Evolutionary conservation across 2,888 invertebrate genomes (phyloP), one percentile per base, ranked within the genome.

Genomic region (Watsonalla binaria): DNA sequence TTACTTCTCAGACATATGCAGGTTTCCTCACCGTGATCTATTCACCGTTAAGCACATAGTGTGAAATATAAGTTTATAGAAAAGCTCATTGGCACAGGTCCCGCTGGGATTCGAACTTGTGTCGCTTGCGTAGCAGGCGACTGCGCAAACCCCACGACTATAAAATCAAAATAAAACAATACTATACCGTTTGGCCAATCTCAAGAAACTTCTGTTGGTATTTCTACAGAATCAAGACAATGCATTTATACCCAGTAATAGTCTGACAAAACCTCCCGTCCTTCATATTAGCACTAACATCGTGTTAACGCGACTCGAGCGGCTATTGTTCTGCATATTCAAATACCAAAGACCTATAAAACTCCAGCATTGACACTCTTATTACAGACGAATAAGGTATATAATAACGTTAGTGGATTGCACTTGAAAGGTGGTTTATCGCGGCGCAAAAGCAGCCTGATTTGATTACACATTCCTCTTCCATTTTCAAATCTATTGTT

Each of bases 271-370:
- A 65, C 66, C 72, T 62, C 68, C 65, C 66, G 68, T 77, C 78
- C 72, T 74, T 77, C 75, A 74, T 75, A 82, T 84, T 83, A 80
- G 78, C 80, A 81, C 81, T 76, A 80, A 78, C 78, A 80, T 75
- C 74, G 75, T 76, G 72, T 74, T 77, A 72, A 66, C 70, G 66
- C 69, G 71, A 63, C 76, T 71, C 66, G 62, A 77, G 78, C 75
- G 73, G 74, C 68, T 76, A 82, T 85, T 83, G 84, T 84, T 81
- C 72, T 63, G 66, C 57, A 61, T 55, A 64, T 72, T 56, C 14
- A 57, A 54, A 53, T 9, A 39, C 55, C 57, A 57, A 35, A 63
- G 24, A 24, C 24, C 1, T 24, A 24, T 11, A 45, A 33, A 5
- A 8, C 33, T 5, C 35, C 45, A 51, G 35, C 9, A 7, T 6